Base-by-base conservation (phyloP, 2,888 invertebrate genomes). In the Nomada goodeniana region DNA sequence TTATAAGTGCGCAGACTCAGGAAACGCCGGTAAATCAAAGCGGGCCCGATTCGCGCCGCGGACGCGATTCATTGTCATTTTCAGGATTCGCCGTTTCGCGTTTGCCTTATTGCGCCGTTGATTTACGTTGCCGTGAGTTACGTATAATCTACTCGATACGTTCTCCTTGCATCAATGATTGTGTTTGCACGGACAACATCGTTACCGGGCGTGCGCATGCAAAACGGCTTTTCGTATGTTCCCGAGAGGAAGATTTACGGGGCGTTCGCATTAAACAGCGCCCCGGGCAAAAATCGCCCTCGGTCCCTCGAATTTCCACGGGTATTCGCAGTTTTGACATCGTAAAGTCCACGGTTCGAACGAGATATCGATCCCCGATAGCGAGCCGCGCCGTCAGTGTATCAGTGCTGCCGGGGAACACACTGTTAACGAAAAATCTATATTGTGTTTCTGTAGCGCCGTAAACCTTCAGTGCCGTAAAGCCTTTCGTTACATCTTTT, bases 131-230 rank as follows among this genome's bases (percentile, higher is more conserved):
- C 67, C 69, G 77, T 67, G 60, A 65, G 80, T 75, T 76, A 73
- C 76, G 72, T 76, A 83, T 87, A 86, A 86, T 86, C 85, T 80
- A 84, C 87, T 80, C 75, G 85, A 85, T 85, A 59, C 87, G 72
- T 77, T 86, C 85, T 85, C 86, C 80, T 82, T 83, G 83, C 87
- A 76, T 83, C 83, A 75, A 83, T 85, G 87, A 86, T 85, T 80
- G 83, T 78, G 85, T 83, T 80, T 61, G 80, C 80, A 74, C 67
- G 80, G 80, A 80, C 83, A 83, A 86, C 85, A 83, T 87, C 83
- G 86, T 83, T 84, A 72, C 76, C 57, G 76, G 80, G 59, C 59
- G 44, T 15, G 71, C 77, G 67, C 74, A 78, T 65, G 78, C 75
- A 70, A 76, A 86, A 86, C 86, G 76, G 68, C 79, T 84, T 36